phyloP scores from a whole-genome alignment of 1,140 invertebrate genomes.

The Chionoecetes opilio region DNA sequence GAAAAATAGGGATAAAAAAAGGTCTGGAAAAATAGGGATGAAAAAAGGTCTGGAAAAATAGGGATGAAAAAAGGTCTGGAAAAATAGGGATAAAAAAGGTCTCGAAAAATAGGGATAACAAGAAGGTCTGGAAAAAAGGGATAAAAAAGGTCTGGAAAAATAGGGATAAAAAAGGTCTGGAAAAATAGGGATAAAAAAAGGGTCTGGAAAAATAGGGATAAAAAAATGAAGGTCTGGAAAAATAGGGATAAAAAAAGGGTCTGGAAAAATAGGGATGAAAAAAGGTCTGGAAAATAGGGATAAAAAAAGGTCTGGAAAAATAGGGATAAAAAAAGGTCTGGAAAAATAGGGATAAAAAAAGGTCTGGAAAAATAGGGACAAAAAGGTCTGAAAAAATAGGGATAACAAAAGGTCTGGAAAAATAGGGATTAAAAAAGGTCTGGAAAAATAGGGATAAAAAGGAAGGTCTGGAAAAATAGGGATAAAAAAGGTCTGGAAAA shows the following conservation, averaged over 20 bases:
- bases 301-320: background rate
- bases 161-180: background rate
- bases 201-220: no score
- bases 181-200: background rate
- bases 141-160: no score
- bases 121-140: no score
- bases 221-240: no score
- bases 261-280: no score
- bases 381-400: no score
- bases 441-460: background rate
- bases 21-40: background rate
- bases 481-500: background rate
- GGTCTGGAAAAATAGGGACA: background rate
- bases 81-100: background rate
- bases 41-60: background rate
- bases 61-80: constrained; percentile 34
- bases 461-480: background rate
- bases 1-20: no score
- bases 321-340: background rate
- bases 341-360: no score
- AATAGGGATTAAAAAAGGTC: no score
- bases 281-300: constrained; percentile 37
- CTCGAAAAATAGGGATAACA: no score
- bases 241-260: background rate
- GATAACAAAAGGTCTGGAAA: background rate